A percentile compares a stretch with the other conserved stretches of the same genome.
Conservation (phyloP, 35 echinoderm and acorn worm genomes). For the Ophioderma brevispina region DNA sequence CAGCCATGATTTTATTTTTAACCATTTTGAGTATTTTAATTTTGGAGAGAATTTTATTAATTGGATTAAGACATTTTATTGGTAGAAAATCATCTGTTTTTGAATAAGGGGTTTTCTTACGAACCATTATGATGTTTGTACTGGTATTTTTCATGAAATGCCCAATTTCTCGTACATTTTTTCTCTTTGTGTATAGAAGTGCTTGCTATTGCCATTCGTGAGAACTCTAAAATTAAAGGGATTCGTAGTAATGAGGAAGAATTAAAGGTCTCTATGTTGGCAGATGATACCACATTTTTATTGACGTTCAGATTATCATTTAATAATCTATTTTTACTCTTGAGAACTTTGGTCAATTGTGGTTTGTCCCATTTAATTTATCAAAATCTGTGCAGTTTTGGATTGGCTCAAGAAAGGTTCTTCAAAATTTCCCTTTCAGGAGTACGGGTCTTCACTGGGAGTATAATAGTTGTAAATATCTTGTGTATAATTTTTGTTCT, state of each 20-base stretch:
- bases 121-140: not conserved
- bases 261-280: constrained; percentile 6
- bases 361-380: not conserved
- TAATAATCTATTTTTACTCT: constrained; percentile 3
- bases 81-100: not conserved
- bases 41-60: not conserved
- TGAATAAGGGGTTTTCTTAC: constrained; percentile 9
- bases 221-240: not conserved
- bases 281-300: constrained; percentile 15
- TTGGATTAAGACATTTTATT: constrained; percentile 4
- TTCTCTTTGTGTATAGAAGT: not conserved
- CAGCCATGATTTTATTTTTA: not conserved
- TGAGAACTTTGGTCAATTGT: not conserved
- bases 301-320: not conserved
- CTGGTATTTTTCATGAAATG: not conserved
- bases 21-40: not conserved
- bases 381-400: constrained; percentile 2
- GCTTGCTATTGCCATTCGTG: not conserved
- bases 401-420: not conserved
- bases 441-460: too few species aligned
- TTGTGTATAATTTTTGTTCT: too few species aligned
- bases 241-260: not conserved
- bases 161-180: not conserved
- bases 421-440: too few species aligned
- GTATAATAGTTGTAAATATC: too few species aligned